phyloP scores from a whole-genome alignment of 2,888 invertebrate genomes.

The Eupithecia vulgata region DNA sequence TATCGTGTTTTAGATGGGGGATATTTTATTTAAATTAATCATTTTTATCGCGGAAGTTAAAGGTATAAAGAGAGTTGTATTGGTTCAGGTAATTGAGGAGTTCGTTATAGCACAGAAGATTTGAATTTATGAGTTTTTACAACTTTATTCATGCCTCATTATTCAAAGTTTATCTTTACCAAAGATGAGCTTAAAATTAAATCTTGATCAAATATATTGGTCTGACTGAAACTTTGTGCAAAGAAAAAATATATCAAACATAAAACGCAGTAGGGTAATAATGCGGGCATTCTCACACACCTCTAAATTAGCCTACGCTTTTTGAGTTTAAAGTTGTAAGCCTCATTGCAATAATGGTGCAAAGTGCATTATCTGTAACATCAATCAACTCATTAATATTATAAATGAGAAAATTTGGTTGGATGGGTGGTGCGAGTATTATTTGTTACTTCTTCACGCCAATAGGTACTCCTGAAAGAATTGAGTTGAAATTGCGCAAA shows the following conservation, averaged over 20 bases:
- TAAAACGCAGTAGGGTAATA: background rate
- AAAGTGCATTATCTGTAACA: background rate
- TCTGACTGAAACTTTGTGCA: background rate
- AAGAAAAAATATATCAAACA: background rate
- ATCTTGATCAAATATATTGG: background rate
- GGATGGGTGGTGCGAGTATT: too few species aligned
- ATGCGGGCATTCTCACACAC: background rate
- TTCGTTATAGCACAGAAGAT: background rate
- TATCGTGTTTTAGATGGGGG: slow-evolving; percentile 11
- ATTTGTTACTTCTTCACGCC: too few species aligned
- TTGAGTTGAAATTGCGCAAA: background rate
- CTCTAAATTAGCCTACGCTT: background rate
- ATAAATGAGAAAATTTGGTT: background rate
- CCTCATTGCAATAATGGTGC: too few species aligned
- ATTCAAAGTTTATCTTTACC: background rate
- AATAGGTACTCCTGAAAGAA: background rate
- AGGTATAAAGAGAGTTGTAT: background rate
- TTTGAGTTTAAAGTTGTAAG: background rate
- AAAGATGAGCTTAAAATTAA: background rate
- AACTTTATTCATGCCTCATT: background rate
- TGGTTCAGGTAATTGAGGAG: background rate
- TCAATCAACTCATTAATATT: background rate
- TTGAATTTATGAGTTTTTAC: slow-evolving; percentile 1
- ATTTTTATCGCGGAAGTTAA: slow-evolving; percentile 17
- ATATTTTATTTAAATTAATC: slow-evolving; percentile 26